phyloP scores from a whole-genome alignment of 2,797 vertebrate genomes.

The Muscicapa striata region DNA sequence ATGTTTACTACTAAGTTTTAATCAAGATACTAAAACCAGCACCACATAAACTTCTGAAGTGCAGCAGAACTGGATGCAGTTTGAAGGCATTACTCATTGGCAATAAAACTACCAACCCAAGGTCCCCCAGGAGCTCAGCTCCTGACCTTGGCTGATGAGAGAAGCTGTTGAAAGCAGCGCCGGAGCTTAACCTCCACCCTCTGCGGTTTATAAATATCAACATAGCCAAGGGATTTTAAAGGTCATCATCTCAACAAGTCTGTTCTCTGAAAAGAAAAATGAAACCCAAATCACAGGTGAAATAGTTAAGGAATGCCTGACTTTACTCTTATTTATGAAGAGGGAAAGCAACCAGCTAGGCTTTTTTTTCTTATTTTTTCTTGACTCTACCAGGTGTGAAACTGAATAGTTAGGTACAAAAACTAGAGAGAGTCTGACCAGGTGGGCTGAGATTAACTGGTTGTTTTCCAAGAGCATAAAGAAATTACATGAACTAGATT shows the following conservation, averaged over 20 bases:
- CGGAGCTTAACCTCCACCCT: conserved; percentile 45
- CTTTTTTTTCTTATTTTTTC: neutral
- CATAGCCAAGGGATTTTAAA: conserved; percentile 21
- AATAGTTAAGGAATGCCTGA: neutral
- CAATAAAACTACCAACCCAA: conserved; percentile 21
- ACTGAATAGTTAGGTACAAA: neutral
- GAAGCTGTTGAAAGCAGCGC: conserved; percentile 38
- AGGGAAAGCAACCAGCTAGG: neutral
- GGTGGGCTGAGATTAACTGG: neutral
- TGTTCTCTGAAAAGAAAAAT: neutral
- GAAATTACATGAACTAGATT: neutral
- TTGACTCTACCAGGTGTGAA: neutral
- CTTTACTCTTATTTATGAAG: neutral
- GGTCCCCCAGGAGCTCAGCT: conserved; percentile 34
- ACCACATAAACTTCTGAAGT: conserved; percentile 24
- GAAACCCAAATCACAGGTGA: neutral
- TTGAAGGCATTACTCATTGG: conserved; percentile 36
- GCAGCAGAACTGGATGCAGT: neutral
- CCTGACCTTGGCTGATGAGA: conserved; percentile 44
- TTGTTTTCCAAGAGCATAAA: neutral
- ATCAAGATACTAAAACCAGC: conserved; percentile 21
- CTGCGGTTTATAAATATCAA: conserved; percentile 42
- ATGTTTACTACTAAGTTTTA: conserved; percentile 49
- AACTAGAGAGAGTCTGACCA: neutral
- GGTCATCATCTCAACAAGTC: neutral